Percentiles rank a stretch among this genome's conserved stretches.
Evolutionary conservation across 2,888 invertebrate species (phyloP).

Genomic region (Pachycephus smyrnensis): DNA sequence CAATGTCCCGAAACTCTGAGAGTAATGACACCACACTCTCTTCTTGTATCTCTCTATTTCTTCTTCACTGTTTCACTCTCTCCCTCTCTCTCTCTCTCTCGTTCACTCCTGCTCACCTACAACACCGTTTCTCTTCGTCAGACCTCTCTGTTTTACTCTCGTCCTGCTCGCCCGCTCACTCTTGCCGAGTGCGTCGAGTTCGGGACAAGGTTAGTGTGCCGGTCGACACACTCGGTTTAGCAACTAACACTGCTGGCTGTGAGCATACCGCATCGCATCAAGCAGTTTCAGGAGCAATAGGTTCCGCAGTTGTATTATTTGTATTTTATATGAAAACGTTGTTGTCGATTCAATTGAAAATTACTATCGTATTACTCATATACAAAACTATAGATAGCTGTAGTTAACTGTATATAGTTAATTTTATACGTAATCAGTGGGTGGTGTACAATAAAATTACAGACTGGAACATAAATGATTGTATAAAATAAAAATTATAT

Average conservation of each 20-base stretch:
- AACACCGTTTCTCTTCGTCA: neutral
- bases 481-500: neutral
- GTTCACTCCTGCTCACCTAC: neutral
- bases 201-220: slow-evolving; percentile 59
- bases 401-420: neutral
- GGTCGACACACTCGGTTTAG: slow-evolving; percentile 41
- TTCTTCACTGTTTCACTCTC: neutral
- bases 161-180: neutral
- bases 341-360: neutral
- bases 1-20: slow-evolving; percentile 24
- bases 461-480: neutral
- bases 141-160: neutral
- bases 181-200: slow-evolving; percentile 36
- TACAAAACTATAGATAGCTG: neutral
- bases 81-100: slow-evolving; percentile 12
- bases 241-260: slow-evolving; percentile 17
- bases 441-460: neutral
- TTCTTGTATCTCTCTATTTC: neutral
- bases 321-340: neutral
- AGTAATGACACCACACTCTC: slow-evolving; percentile 31
- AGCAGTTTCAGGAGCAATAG: neutral
- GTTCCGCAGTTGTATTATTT: neutral
- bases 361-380: neutral
- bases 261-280: neutral
- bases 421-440: neutral